Base-by-base conservation (phyloP, 2,113 vertebrate species). In the Microtus richardsoni region DNA sequence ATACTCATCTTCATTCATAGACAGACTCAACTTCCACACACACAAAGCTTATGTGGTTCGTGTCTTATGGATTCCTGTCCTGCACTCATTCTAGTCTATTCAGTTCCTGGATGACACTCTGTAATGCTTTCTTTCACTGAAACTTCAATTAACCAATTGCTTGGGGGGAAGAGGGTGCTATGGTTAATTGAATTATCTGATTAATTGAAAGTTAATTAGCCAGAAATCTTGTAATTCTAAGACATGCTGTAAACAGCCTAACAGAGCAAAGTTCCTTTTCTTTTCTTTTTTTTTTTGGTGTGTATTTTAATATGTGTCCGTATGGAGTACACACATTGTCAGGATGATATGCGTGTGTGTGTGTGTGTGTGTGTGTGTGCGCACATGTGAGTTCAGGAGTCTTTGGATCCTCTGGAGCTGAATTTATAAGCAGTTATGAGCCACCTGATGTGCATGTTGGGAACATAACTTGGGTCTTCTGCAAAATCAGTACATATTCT, bases 201-300 rank as follows among this genome's bases (percentile, higher is more conserved):
- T 97, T 97, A 97, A 97, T 80, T 97, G 91, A 97, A 91, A 97
- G 92, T 96, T 98, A 97, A 97, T 97, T 96, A 97, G 93, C 93
- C 94, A 96, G 93, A 97, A 97, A 97, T 74, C 26, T 93, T 95
- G 88, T 75, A 93, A 86, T 97, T 94, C 60, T 47, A 91, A 95
- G 47, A 47, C 60, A 88, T 78, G 77, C 71, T 93, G 85, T 17
- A 36, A 92, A 75, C 39, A 93, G 87, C 73, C 62, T 52, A 62
- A 52, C 33, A 22, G 33, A 68, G 58, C 39, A 52, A 58, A 86
- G 24, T 30, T 80, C 14, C 33, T 64, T 52, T 64, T 66, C 14
- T 49, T 19, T 7, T 13, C 49, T 47, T 3, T 49, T 49, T 49
- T 36, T 33, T 68, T 3, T 85, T 60, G 41, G 39, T 58, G 79